These are phyloP conservation scores for Pachymerium ferrugineum DNA, from an alignment of 2,888 invertebrate species.

Conservation along the genomic window DNA sequence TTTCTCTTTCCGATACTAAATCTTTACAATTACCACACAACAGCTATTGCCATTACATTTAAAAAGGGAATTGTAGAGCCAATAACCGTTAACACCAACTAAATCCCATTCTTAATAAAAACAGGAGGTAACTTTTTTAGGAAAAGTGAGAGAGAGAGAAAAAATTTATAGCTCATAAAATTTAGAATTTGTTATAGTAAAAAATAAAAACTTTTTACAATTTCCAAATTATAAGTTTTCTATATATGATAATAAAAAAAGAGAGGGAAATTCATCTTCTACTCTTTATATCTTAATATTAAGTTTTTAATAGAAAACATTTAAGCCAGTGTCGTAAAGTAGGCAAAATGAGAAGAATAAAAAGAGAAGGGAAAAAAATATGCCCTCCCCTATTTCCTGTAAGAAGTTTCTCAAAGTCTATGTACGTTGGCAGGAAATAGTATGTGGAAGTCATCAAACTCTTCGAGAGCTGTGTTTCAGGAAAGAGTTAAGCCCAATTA, in stretches of 20 bases:
- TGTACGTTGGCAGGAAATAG: conserved; percentile 7
- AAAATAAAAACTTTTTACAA: neutral
- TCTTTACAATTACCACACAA: neutral
- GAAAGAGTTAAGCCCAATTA: conserved; percentile 12
- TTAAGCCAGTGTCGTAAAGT: neutral
- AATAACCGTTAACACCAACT: conserved; percentile 7
- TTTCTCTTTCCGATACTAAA: too few relatives aligned
- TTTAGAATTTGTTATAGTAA: neutral
- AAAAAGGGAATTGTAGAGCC: neutral
- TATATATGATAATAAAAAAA: too few relatives aligned
- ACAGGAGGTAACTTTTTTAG: neutral
- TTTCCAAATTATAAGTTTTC: too few relatives aligned
- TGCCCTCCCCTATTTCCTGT: conserved; percentile 15
- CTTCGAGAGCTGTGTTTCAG: conserved; percentile 24
- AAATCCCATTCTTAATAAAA: conserved; percentile 14
- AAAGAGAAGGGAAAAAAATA: neutral
- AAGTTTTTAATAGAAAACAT: conserved; percentile 5
- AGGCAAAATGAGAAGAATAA: neutral
- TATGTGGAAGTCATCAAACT: conserved; percentile 15
- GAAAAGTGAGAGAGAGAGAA: neutral
- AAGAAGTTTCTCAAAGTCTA: neutral
- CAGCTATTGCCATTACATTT: neutral
- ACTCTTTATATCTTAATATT: neutral
- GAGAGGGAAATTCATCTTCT: neutral
- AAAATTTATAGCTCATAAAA: conserved; percentile 17